phyloP scores from a whole-genome alignment of 2,797 vertebrate species.

The Paratrypauchen microcephalus region DNA sequence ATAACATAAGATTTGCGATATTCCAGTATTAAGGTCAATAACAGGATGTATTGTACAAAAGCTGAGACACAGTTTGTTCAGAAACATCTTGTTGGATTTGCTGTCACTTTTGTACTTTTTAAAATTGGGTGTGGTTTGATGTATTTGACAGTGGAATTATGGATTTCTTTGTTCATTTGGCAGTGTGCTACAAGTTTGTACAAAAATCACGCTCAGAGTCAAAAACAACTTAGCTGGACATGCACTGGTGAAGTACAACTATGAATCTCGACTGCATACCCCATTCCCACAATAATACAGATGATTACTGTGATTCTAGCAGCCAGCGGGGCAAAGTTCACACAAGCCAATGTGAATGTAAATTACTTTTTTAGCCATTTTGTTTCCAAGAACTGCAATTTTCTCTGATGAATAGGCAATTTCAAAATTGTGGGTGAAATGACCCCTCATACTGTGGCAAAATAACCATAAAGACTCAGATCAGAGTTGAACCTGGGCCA shows the following conservation, averaged over 20 bases:
- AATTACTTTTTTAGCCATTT: slow-evolving; percentile 27
- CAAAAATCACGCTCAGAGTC: slow-evolving; percentile 6
- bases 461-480: slow-evolving; percentile 43
- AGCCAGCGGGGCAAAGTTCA: slow-evolving; percentile 7
- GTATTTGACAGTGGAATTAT: not conserved
- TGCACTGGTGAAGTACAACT: slow-evolving; percentile 4
- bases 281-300: slow-evolving; percentile 47
- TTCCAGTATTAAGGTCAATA: not conserved
- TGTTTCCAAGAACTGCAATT: slow-evolving; percentile 48
- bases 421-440: slow-evolving; percentile 51
- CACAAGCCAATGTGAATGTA: slow-evolving; percentile 22
- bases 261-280: slow-evolving; percentile 30
- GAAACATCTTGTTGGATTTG: slow-evolving; percentile 2
- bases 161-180: not conserved
- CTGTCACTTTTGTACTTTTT: not conserved
- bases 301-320: slow-evolving; percentile 41
- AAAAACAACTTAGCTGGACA: slow-evolving; percentile 10
- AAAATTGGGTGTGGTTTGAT: not conserved
- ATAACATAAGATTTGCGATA: not conserved
- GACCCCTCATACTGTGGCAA: slow-evolving; percentile 40
- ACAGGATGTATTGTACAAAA: not conserved
- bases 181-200: not conserved
- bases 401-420: slow-evolving; percentile 50
- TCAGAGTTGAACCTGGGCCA: slow-evolving; percentile 30
- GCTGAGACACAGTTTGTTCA: not conserved